Evolutionary conservation across 2,888 invertebrate genomes (phyloP), one percentile per base, ranked within the genome.

Genomic region (Odontocerum albicorne): DNA sequence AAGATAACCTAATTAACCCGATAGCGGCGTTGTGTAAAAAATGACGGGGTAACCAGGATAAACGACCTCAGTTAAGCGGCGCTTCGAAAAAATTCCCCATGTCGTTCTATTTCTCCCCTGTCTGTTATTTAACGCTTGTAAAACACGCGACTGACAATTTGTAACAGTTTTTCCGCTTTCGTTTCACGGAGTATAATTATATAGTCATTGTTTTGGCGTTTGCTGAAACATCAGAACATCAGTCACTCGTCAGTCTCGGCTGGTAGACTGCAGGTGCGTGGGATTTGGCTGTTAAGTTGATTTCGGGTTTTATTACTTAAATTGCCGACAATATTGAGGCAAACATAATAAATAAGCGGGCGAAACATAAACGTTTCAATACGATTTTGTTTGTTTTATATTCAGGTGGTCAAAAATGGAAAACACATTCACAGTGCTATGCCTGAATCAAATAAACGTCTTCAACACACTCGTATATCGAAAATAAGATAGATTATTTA

Each of bases 101-200:
- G 42, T 12, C 20, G 20, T 40, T 20, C 22, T 49, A 21, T 36
- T 53, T 53, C 12, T 39, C 32, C 33, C 13, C 33, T 46, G 46
- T 39, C 40, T 36, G 44, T 53, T 46, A 38, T 46, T 40, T 46
- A 45, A 46, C 53, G 53, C 53, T 35, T 47, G 53, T 53, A 40
- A 50, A 53, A 53, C 53, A 53, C 53, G 53, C 53, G 33, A 53
- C 39, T 50, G 49, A 39, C 49, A 49, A 49, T 49, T 49, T 32
- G 16, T 16, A 21, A 16, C 47, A 27, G 35, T 39, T 47, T 45
- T 40, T 38, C 15, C 32, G 13, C 22, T 20, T 33, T 40, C n/a
- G n/a, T n/a, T n/a, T n/a, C 35, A 35, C 42, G 43, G 56, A 52
- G 49, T 44, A 57, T 57, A 58, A 58, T 58, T 58, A 58, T 58